These are phyloP conservation scores for Megalurothrips usitatus DNA, from an alignment of 2,888 invertebrate species.

Conservation along the genomic window DNA sequence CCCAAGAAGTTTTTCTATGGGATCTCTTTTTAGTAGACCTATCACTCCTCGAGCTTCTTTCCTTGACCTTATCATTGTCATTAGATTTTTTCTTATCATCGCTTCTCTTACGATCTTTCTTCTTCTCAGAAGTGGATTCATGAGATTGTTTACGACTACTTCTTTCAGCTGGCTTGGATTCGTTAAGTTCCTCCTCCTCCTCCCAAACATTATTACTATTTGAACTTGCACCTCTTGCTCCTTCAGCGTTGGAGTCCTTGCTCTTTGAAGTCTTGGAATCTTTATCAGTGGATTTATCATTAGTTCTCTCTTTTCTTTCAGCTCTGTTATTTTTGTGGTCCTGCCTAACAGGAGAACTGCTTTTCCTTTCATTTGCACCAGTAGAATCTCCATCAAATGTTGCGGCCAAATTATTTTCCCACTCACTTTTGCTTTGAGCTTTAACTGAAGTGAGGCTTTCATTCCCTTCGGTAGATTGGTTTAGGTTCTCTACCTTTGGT, in stretches of 20 bases:
- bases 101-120: not conserved
- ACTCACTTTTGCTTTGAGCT: not conserved
- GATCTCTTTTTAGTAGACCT: not conserved
- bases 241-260: not conserved
- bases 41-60: not conserved
- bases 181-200: not conserved
- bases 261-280: not conserved
- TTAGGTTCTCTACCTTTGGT: not conserved
- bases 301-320: not conserved
- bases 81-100: not conserved
- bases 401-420: not conserved
- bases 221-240: not conserved
- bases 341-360: not conserved
- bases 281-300: not conserved
- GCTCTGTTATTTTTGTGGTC: not conserved
- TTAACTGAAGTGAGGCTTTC: not conserved
- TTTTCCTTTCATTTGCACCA: not conserved
- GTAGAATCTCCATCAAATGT: not conserved
- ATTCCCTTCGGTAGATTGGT: not conserved
- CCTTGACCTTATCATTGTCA: not conserved
- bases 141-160: not conserved
- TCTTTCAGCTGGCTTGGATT: too few relatives aligned
- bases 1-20: not conserved
- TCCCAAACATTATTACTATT: not conserved
- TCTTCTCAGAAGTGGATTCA: not conserved